Evolutionary conservation across 2,113 vertebrate genomes (phyloP), one percentile per base, ranked within the genome.

Genomic region (Corythaixoides concolor): DNA sequence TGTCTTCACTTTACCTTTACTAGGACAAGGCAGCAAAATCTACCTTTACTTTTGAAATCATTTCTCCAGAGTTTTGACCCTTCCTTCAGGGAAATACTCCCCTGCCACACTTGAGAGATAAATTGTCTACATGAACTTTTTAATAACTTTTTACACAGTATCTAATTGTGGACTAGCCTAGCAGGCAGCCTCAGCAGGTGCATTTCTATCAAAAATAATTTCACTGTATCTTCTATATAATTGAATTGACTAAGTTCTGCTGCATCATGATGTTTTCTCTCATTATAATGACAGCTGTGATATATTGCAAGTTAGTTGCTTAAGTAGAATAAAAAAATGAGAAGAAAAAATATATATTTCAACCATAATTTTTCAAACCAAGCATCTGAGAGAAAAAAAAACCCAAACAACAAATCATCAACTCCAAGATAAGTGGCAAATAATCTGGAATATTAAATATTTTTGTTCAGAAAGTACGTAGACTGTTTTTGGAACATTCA

Each of bases 201-300:
- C 53, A 76, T 76, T 93, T 93, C 96, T 92, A 88, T 92, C 69
- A 95, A 91, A 94, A 96, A 96, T 95, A 96, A 95, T 97, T 97
- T 95, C 77, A 94, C 92, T 96, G 74, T 81, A 88, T 85, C 58
- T 87, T 94, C 77, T 92, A 69, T 90, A 50, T 97, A 97, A 96
- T 97, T 95, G 89, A 95, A 91, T 97, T 95, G 86, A 97, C 89
- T 85, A 87, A 89, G 89, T 97, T 96, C 89, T 96, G 91, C 95
- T 93, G 81, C 86, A 95, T 97, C 96, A 94, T 95, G 89, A 79
- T 89, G 69, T 89, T 95, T 93, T 82, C 73, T 93, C 26, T 95
- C 92, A 97, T 97, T 95, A 95, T 55, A 87, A 82, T 91, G 95
- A 97, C 96, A 97, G 86, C 96, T 97, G 90, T 95, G 92, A 92